Evolutionary conservation across 37 sponge, comb jelly and placozoan species (phyloP).

Genomic region (Bolinopsis microptera): DNA sequence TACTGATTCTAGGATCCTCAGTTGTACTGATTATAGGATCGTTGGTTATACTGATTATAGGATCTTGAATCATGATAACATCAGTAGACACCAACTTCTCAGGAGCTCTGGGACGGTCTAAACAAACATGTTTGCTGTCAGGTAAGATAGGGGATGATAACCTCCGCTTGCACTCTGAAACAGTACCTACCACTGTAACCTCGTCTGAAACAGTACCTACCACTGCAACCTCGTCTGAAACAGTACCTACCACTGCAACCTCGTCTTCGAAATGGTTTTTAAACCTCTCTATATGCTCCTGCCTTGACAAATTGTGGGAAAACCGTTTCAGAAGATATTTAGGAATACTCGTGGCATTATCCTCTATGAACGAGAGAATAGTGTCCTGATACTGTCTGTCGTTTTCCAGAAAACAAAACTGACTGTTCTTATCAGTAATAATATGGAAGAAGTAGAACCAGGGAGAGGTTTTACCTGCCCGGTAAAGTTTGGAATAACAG

Average conservation of each 20-base stretch:
- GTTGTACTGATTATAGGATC: too few species aligned
- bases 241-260: not conserved
- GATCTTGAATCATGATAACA: too few species aligned
- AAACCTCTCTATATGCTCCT: not conserved
- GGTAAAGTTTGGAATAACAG: not conserved
- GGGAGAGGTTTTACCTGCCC: not conserved
- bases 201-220: not conserved
- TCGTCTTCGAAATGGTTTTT: too few species aligned
- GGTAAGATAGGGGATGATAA: not conserved
- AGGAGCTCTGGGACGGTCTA: too few species aligned
- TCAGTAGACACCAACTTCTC: too few species aligned
- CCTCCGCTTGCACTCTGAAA: not conserved
- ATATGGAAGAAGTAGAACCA: constrained; percentile 14
- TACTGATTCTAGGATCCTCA: too few species aligned
- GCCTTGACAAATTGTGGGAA: not conserved
- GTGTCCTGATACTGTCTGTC: not conserved
- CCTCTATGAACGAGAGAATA: not conserved
- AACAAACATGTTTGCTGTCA: constrained; percentile 12
- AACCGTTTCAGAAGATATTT: not conserved
- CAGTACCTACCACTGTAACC: not conserved
- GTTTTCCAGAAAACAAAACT: not conserved
- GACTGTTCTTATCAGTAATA: not conserved
- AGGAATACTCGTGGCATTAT: not conserved
- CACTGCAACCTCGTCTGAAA: too few species aligned
- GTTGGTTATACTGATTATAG: too few species aligned